Percentiles rank a stretch among this genome's conserved stretches.
phyloP scores from a whole-genome alignment of 2,888 invertebrate species.

The Ferrisia virgata region DNA sequence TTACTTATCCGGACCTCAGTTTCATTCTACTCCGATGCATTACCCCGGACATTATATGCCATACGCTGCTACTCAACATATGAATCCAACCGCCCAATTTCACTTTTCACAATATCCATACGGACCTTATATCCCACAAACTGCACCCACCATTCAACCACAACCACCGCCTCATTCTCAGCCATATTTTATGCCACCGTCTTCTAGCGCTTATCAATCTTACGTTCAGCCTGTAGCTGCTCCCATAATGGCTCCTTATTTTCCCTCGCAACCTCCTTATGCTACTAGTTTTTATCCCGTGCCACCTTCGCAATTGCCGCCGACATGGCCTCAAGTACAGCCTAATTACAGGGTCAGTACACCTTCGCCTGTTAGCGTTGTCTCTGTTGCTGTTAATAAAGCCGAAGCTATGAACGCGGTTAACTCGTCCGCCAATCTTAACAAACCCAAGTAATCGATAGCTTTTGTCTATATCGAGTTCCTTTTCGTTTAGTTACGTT shows the following conservation, averaged over 20 bases:
- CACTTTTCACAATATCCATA: conserved; percentile 29
- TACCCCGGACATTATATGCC: conserved; percentile 31
- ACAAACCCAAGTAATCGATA: neutral
- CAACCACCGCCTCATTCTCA: conserved; percentile 29
- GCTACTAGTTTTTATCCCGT: conserved; percentile 26
- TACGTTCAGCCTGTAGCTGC: conserved; percentile 39
- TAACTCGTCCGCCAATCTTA: conserved; percentile 2
- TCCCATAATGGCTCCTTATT: conserved; percentile 22
- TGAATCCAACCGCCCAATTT: conserved; percentile 17
- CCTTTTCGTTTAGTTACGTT: conserved; percentile 21
- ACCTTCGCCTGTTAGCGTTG: conserved; percentile 1
- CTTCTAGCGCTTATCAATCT: conserved; percentile 34
- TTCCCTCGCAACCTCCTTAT: conserved; percentile 35
- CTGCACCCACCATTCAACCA: neutral
- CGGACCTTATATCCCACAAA: neutral
- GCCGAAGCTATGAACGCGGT: neutral
- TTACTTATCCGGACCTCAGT: conserved; percentile 9
- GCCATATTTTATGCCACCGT: conserved; percentile 34
- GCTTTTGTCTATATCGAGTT: neutral
- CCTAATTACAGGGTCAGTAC: conserved; percentile 23
- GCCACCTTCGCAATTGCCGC: conserved; percentile 37
- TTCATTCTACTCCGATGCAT: conserved; percentile 26
- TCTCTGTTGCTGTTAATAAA: neutral
- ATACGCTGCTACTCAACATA: conserved; percentile 33
- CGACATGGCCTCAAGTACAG: conserved; percentile 32